phyloP scores from a whole-genome alignment of 1,140 invertebrate genomes.

The Hyposmocoma kahamanoa region DNA sequence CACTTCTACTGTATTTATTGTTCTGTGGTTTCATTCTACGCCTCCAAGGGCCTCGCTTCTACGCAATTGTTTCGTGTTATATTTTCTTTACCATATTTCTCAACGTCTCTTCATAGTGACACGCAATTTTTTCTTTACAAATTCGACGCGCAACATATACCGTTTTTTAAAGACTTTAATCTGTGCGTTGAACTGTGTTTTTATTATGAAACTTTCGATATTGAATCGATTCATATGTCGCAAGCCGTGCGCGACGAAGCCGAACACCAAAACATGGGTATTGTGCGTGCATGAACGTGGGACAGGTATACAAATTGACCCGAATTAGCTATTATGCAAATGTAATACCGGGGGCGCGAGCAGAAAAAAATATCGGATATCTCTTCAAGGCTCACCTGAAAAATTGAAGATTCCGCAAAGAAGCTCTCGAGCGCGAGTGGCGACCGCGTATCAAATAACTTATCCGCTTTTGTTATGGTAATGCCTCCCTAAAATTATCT shows the following conservation, averaged over 20 bases:
- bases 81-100: too few species aligned
- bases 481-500: slow-evolving; percentile 52
- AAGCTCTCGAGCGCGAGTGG: slow-evolving; percentile 9
- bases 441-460: slow-evolving; percentile 55
- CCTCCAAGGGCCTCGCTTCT: too few species aligned
- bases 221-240: neutral
- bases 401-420: slow-evolving; percentile 44
- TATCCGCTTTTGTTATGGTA: slow-evolving; percentile 61
- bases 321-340: slow-evolving; percentile 47
- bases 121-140: too few species aligned
- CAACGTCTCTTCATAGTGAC: too few species aligned
- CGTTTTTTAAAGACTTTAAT: too few species aligned
- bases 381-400: slow-evolving; percentile 39
- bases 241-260: neutral
- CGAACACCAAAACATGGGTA: neutral
- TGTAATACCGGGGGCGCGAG: slow-evolving; percentile 6
- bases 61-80: too few species aligned
- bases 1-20: too few species aligned
- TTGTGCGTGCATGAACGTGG: neutral
- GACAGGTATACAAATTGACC: slow-evolving; percentile 26
- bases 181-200: too few species aligned
- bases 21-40: too few species aligned
- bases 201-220: too few species aligned
- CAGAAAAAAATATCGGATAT: slow-evolving; percentile 31
- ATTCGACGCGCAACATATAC: too few species aligned